Conservation (phyloP, 2,113 vertebrate species). For the Pleuronectes platessa region DNA sequence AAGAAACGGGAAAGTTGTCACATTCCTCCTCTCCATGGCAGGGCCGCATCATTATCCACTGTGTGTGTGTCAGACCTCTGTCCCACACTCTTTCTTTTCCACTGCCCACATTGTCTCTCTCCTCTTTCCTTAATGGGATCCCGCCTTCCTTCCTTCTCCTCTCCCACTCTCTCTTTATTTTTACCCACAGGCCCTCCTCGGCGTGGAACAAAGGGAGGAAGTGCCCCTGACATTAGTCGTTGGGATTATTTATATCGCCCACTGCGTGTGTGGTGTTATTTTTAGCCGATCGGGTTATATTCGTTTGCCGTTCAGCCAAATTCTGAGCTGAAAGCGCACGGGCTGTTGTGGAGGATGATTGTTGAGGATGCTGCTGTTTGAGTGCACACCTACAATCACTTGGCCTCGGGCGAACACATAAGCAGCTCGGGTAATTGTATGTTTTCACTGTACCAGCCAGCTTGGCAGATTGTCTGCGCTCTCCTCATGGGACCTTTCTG, state of each 20-base stretch:
- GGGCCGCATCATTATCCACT: conserved; percentile 42
- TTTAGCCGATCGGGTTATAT: conserved; percentile 71
- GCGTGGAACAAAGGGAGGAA: conserved; percentile 69
- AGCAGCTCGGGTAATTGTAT: conserved; percentile 66
- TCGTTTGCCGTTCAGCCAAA: conserved; percentile 51
- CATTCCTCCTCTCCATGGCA: conserved; percentile 67
- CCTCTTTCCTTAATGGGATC: conserved; percentile 36
- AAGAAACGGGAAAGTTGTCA: conserved; percentile 64
- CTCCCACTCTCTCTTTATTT: conserved; percentile 56
- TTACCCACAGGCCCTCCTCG: conserved; percentile 40
- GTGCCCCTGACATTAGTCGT: conserved; percentile 60
- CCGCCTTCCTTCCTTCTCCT: conserved; percentile 38
- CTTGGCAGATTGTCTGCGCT: conserved; percentile 51
- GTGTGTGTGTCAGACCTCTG: conserved; percentile 29
- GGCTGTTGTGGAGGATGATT: conserved; percentile 35
- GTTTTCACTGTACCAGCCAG: conserved; percentile 64
- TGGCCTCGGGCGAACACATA: conserved; percentile 54
- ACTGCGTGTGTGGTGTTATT: conserved; percentile 58
- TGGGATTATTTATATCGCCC: conserved; percentile 65
- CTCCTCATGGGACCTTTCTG: conserved; percentile 47
- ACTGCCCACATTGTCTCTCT: conserved; percentile 45
- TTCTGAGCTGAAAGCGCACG: conserved; percentile 54
- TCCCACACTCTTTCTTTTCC: conserved; percentile 31
- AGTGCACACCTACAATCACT: conserved; percentile 69
- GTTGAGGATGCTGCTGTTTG: conserved; percentile 60